Evolutionary conservation across 2,113 vertebrate genomes (phyloP).

Genomic region (Coryphaenoides rupestris): DNA sequence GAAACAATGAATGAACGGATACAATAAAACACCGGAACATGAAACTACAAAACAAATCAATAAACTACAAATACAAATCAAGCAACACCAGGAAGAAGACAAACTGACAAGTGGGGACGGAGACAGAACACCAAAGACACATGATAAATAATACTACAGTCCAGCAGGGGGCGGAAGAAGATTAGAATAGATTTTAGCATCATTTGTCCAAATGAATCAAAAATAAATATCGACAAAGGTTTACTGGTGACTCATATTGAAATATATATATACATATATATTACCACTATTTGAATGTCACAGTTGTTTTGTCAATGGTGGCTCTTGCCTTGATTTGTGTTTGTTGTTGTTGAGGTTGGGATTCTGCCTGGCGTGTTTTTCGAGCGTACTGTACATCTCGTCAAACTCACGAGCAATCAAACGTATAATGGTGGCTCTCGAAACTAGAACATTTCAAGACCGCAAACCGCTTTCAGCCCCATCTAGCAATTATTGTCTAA

Average conservation of each 20-base stretch:
- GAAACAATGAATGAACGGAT: too few species aligned
- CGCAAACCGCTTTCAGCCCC: too few species aligned
- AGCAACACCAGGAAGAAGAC: too few species aligned
- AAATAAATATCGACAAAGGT: background rate
- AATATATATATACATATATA: background rate
- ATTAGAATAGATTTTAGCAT: too few species aligned
- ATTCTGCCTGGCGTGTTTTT: constrained; percentile 20
- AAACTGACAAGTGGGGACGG: too few species aligned
- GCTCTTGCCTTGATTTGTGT: background rate
- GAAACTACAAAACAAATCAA: too few species aligned
- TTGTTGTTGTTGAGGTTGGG: constrained; percentile 21
- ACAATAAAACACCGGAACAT: too few species aligned
- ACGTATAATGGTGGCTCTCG: constrained; percentile 37
- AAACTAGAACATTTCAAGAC: constrained; percentile 26
- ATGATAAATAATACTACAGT: too few species aligned
- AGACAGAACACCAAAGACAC: too few species aligned
- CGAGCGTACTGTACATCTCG: constrained; percentile 57
- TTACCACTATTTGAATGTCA: background rate
- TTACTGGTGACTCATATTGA: background rate
- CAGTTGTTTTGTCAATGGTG: background rate
- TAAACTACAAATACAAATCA: too few species aligned
- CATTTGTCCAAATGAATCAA: background rate
- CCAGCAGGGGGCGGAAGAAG: too few species aligned
- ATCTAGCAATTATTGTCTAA: too few species aligned
- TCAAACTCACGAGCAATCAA: constrained; percentile 53